Conservation (phyloP, 1,140 invertebrate species). For the Leptinotarsa undecemlineata region DNA sequence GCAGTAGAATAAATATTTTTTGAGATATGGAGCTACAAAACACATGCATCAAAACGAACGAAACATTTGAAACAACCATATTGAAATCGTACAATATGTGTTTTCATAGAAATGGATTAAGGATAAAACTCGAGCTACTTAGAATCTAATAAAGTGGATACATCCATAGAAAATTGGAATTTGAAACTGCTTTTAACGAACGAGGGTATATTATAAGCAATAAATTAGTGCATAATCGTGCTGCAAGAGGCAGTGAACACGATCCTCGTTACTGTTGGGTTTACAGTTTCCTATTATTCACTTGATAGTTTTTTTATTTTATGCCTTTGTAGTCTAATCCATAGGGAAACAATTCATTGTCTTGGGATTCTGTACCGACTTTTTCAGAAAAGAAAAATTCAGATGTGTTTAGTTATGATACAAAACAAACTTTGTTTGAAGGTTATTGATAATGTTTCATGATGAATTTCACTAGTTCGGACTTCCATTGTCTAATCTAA, state of each 20-base stretch:
- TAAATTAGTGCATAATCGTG: conserved; percentile 14
- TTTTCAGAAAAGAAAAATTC: neutral
- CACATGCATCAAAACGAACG: too few relatives aligned
- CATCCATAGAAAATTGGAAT: neutral
- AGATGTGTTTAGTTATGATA: too few relatives aligned
- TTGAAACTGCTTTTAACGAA: neutral
- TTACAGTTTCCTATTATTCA: conserved; percentile 7
- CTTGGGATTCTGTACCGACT: neutral
- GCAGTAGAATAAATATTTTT: too few relatives aligned
- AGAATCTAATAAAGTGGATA: neutral
- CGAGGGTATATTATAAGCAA: neutral
- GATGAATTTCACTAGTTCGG: too few relatives aligned
- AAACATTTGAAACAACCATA: too few relatives aligned
- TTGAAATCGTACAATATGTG: too few relatives aligned
- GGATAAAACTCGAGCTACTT: too few relatives aligned
- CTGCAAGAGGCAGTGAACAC: neutral
- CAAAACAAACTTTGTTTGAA: too few relatives aligned
- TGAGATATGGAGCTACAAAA: too few relatives aligned
- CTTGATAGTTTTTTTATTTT: conserved; percentile 1
- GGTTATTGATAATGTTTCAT: too few relatives aligned
- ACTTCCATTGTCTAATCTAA: too few relatives aligned
- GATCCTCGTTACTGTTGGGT: neutral
- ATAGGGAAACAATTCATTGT: neutral
- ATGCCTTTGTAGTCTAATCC: neutral
- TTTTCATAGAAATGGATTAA: too few relatives aligned